Base-by-base conservation (phyloP, 2,888 invertebrate species). In the Copidosoma aretas region DNA sequence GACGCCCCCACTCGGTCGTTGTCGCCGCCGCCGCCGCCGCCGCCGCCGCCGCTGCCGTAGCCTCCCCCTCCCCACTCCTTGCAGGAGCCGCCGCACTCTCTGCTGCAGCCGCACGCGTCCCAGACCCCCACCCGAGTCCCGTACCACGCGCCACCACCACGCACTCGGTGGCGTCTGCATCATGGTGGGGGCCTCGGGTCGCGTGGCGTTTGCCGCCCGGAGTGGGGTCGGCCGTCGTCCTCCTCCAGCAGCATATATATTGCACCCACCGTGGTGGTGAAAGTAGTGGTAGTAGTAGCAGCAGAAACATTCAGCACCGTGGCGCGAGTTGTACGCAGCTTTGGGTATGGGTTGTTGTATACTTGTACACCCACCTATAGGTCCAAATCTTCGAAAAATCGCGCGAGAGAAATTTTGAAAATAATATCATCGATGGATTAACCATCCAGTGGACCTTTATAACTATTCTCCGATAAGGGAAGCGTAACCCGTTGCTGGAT, bases 141-240 rank as follows among this genome's bases (percentile, higher is more conserved):
- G 52, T 51, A 68, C 57, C 60, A 67, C 71, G 68, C 71, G 68
- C 68, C 71, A 63, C 41, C 41, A 14, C 43, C 43, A 46, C 70
- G 70, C 66, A 66, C 70, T 54, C 66, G 54, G 76, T 70, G 67
- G 54, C 58, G 70, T 46, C 64, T 41, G n/a, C n/a, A n/a, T n/a
- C n/a, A n/a, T n/a, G 75, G 81, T 75, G 79, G 82, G 81, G 77
- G 78, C 73, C 77, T 19, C 75, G 76, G 76, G 82, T 82, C 82
- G 82, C 82, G 82, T 82, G 82, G 82, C 82, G 76, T 75, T 73
- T 74, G 75, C 70, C 70, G 22, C 74, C 19, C 43, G 43, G 43
- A 46, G 43, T 46, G 43, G 43, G 24, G 67, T 32, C 1, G 17
- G 22, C 61, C 63, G 64, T 63, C 64, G 64, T 49, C 68, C 41